Conservation (phyloP, 2,888 invertebrate species). For the Nomada ferruginata region DNA sequence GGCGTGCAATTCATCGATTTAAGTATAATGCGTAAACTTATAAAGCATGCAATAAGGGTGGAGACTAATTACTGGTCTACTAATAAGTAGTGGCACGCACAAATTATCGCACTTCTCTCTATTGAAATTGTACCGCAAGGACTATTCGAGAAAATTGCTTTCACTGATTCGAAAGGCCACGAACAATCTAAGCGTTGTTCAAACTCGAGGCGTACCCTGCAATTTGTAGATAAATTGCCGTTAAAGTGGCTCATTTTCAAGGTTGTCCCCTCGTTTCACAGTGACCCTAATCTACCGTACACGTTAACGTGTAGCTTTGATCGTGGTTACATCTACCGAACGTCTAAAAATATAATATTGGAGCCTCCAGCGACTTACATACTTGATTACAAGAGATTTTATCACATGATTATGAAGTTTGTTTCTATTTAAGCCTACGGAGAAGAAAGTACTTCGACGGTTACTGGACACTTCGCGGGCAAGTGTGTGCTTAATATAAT, state of each 20-base stretch:
- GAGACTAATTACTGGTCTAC: neutral
- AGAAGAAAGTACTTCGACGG: neutral
- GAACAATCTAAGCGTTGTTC: neutral
- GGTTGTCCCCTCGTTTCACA: slow-evolving; percentile 13
- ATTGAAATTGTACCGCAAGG: slow-evolving; percentile 1
- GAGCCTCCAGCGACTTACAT: neutral
- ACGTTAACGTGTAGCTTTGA: slow-evolving; percentile 32
- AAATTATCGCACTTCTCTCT: slow-evolving; percentile 1
- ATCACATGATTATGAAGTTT: neutral
- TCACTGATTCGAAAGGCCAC: neutral
- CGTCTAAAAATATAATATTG: slow-evolving; percentile 33
- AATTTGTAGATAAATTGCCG: slow-evolving; percentile 45
- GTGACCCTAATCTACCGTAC: slow-evolving; percentile 21
- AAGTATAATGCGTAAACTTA: neutral
- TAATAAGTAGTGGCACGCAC: slow-evolving; percentile 18
- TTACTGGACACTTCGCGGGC: neutral
- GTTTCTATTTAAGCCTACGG: neutral
- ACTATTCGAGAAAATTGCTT: slow-evolving; percentile 19
- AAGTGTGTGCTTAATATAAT: too few species aligned
- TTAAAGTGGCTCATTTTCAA: slow-evolving; percentile 28
- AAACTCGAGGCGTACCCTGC: slow-evolving; percentile 9
- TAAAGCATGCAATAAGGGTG: neutral
- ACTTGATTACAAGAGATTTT: neutral
- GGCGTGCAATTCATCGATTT: neutral
- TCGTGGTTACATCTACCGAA: slow-evolving; percentile 24